Evolutionary conservation across 2,797 vertebrate genomes (phyloP), one percentile per base, ranked within the genome.

Genomic region (Danio kyathit): DNA sequence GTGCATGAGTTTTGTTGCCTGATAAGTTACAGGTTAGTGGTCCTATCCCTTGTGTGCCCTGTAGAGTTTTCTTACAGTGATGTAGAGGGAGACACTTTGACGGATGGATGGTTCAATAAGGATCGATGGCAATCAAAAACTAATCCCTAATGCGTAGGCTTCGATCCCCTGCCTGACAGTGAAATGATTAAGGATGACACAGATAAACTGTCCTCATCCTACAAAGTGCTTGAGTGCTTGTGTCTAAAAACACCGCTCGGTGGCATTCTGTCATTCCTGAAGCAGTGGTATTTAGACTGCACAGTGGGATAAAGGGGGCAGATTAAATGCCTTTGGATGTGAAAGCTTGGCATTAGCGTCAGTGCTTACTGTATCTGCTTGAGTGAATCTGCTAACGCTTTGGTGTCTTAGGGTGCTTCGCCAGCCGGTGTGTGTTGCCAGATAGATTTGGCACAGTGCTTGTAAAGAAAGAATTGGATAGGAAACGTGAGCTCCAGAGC

Each of bases 211-310:
- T 81, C 70, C 80, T 87, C 82, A 87, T 87, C 79, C 77, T 84
- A 81, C 75, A 87, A 85, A 87, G 86, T 87, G 84, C 82, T 72
- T 85, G 65, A 48, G 77, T 71, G 72, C 67, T 87, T 74, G 74
- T 74, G 82, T 81, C 73, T 80, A 87, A 85, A 85, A 82, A 82
- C 79, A 81, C 76, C 57, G 64, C 80, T 74, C 71, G 29, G 83
- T 84, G 82, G 84, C 82, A 69, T 82, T 86, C 86, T 85, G 86
- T 89, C 88, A 76, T 65, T 75, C 88, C 82, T 64, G 84, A 89
- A 90, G 90, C 85, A 74, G 77, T 91, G 90, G 87, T 89, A 92
- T 93, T 93, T 93, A 89, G 89, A 91, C 89, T 90, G 88, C 91
- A 90, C 90, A 86, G 85, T 21, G 54, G 80, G 64, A 91, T 90